Evolutionary conservation across 1,140 invertebrate species (phyloP).

Genomic region (Meloidogyne exigua): DNA sequence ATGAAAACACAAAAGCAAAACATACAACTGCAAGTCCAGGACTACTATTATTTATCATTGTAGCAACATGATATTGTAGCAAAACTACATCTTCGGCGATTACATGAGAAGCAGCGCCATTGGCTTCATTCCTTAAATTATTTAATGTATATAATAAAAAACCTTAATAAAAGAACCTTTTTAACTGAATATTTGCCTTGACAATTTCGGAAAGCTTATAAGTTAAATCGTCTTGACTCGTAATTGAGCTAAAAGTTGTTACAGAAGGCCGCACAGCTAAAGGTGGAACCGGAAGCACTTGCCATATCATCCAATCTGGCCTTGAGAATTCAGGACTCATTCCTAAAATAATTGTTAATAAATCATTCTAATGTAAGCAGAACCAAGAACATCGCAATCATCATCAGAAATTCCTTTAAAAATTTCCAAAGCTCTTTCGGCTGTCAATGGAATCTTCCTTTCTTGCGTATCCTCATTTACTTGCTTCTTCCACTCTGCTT

Average conservation of each 20-base stretch:
- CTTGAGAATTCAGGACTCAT: slow-evolving; percentile 74
- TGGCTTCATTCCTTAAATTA: slow-evolving; percentile 81
- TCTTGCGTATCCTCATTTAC: slow-evolving; percentile 90
- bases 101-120: slow-evolving; percentile 92
- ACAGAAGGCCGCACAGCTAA: slow-evolving; percentile 87
- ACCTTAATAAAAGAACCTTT: slow-evolving; percentile 38
- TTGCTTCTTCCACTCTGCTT: slow-evolving; percentile 90
- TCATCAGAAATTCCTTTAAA: slow-evolving; percentile 95
- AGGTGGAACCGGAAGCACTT: slow-evolving; percentile 93
- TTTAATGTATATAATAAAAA: neutral
- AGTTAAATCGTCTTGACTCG: slow-evolving; percentile 96
- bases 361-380: too few species aligned
- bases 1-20: neutral
- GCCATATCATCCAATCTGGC: slow-evolving; percentile 99
- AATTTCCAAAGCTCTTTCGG: slow-evolving; percentile 92
- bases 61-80: slow-evolving; percentile 97
- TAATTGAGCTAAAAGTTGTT: slow-evolving; percentile 96
- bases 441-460: slow-evolving; percentile 85
- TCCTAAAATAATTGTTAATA: slow-evolving; percentile 37
- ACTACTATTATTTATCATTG: slow-evolving; percentile 96
- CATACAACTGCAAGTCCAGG: slow-evolving; percentile 83
- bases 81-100: slow-evolving; percentile 94
- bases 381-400: slow-evolving; percentile 85
- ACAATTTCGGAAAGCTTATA: slow-evolving; percentile 98
- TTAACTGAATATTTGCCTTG: slow-evolving; percentile 94